Base-by-base conservation (phyloP, 2,797 vertebrate genomes). In the Gymnoscopelus microlampas region DNA sequence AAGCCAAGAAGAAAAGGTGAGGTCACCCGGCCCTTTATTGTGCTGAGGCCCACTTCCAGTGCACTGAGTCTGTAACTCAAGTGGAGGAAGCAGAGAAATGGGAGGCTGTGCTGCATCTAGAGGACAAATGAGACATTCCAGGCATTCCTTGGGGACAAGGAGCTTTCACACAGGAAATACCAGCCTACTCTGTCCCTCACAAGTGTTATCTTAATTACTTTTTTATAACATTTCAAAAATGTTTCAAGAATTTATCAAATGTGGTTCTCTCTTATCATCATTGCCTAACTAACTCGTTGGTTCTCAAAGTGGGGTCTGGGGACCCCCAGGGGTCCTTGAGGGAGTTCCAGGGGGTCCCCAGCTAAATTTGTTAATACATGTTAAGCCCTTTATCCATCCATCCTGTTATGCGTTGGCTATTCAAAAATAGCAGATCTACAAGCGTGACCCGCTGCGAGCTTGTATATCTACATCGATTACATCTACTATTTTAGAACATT, bases 151-250 rank as follows among this genome's bases (percentile, higher is more conserved):
- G 15, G 85, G 88, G 92, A 91, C 85, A 78, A 84, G 88, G 77
- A 54, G 77, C 84, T 84, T 66, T 73, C 88, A 92, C 88, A 88
- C 86, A 93, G 90, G 92, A 94, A 93, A 93, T 92, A 85, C 88
- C 87, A 86, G 66, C 76, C 72, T 49, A 72, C 76, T 81, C 12
- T 6, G 69, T 85, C 74, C 48, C 26, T 76, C 78, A 71, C 82
- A 87, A 88, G 85, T 84, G 88, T 84, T 79, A 83, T 77, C 71
- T 70, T 81, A 70, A 84, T 84, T 50, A 44, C 57, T 14, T 68
- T 39, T 70, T 59, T 59, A 35, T 50, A 69, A 50, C 4, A 19
- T 50, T 35, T 50, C 48, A 59, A 24, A 53, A 24, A 53, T 12
- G 56, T 58, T 44, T 59, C 1, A 14, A 57, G 73, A 63, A 62